Evolutionary conservation across 2,797 vertebrate genomes (phyloP), one percentile per base, ranked within the genome.

Genomic region (Pipistrellus pygmaeus): DNA sequence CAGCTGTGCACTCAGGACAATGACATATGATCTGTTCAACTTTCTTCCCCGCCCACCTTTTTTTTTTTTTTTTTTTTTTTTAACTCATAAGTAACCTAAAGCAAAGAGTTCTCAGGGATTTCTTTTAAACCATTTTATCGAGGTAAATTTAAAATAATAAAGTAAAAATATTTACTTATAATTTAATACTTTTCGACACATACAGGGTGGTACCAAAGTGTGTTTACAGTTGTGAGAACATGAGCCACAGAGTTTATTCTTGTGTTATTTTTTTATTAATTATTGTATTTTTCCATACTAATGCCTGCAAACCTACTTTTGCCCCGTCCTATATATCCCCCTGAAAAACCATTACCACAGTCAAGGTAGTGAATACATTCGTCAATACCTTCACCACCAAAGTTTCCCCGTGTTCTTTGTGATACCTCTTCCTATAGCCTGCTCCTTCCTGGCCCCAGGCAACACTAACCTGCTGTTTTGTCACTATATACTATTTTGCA

Each of bases 101-200:
- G 18, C 35, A 85, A 85, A 5, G 11, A 0, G 23, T 82, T 62
- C 57, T 21, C 11, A 27, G 38, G n/a, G 4, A 8, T 77, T 32
- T 75, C 44, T 78, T 88, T 71, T 75, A 46, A 64, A n/a, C 13
- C 18, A 11, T 9, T 35, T 88, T 90, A 18, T 13, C 53, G 25
- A 76, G 23, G 5, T 73, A 53, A 88, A 85, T 66, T 57, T 84
- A 32, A 55, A 91, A 55, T 64, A 21, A 77, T 88, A 91, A 88
- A 18, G 23, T 46, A 38, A 60, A 71, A 13, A 38, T 38, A 76
- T 10, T 57, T 30, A 80, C 9, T 85, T 72, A 76, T 6, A 93
- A 51, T 76, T 69, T 71, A 64, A 15, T 41, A 62, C 3, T 0
- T 72, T 85, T 62, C 60, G 17, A 68, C 15, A 44, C 30, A 68